A percentile compares a stretch with the other conserved stretches of the same genome.
These are phyloP conservation scores for Macroglossus sobrinus DNA, from an alignment of 2,113 vertebrate species.

Conservation along the genomic window DNA sequence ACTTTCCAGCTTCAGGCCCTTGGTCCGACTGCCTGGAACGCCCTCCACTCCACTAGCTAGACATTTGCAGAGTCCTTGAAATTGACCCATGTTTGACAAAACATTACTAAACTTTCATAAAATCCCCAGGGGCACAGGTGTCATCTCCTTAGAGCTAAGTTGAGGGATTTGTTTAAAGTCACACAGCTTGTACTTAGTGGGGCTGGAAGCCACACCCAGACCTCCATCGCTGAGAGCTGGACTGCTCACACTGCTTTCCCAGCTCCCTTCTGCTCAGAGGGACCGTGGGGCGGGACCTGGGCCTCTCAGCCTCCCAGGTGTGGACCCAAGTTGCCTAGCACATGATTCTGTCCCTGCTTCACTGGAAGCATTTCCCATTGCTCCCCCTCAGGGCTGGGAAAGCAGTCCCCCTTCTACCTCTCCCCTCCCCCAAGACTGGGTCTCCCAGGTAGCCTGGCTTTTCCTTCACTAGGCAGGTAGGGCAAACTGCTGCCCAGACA, in stretches of 20 bases:
- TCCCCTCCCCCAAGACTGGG: not conserved
- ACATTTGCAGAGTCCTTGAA: not conserved
- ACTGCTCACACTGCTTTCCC: not conserved
- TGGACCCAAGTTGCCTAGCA: accelerated
- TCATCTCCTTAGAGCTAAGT: not conserved
- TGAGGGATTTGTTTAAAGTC: not conserved
- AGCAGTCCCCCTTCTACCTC: too few relatives aligned
- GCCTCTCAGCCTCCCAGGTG: not conserved
- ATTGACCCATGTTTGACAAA: not conserved
- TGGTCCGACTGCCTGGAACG: not conserved
- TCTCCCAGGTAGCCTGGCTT: not conserved
- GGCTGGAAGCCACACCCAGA: not conserved
- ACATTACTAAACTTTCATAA: not conserved
- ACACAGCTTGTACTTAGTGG: accelerated
- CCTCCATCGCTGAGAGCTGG: too few relatives aligned
- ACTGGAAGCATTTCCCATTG: not conserved
- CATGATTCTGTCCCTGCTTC: not conserved
- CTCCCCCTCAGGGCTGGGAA: not conserved
- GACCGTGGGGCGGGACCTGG: not conserved
- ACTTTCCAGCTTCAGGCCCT: not conserved
- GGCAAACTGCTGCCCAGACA: not conserved
- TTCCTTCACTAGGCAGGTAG: not conserved
- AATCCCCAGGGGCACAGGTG: not conserved
- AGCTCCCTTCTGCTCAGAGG: not conserved
- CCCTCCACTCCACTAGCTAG: not conserved